These are phyloP conservation scores for Periophthalmus magnuspinnatus DNA, from an alignment of 2,797 vertebrate genomes.

Conservation along the genomic window DNA sequence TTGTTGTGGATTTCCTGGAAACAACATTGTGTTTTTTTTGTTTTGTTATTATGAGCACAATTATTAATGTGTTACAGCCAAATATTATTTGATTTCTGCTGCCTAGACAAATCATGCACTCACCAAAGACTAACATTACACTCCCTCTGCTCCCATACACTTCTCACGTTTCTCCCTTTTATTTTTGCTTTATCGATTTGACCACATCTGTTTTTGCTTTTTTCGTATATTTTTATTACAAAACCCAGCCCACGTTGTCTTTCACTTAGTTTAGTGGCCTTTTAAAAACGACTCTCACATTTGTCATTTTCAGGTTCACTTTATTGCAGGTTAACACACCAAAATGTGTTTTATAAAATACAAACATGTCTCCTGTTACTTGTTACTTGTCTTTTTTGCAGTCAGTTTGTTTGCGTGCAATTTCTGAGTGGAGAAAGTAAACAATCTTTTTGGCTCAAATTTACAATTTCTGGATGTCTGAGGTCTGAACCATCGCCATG, in stretches of 20 bases:
- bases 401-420: conserved; percentile 36
- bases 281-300: conserved; percentile 23
- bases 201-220: conserved; percentile 14
- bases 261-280: conserved; percentile 9
- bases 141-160: not conserved
- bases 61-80: not conserved
- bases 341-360: conserved; percentile 21
- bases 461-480: conserved; percentile 54
- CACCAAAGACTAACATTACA: conserved; percentile 4
- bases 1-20: too few relatives aligned
- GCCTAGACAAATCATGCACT: not conserved
- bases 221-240: conserved; percentile 35
- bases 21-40: too few relatives aligned
- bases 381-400: conserved; percentile 42
- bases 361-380: conserved; percentile 33
- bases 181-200: conserved; percentile 30
- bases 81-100: conserved; percentile 1
- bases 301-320: conserved; percentile 22
- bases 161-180: conserved; percentile 9
- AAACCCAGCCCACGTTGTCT: conserved; percentile 43
- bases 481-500: conserved; percentile 51
- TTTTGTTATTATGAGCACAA: not conserved
- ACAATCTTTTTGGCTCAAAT: conserved; percentile 46
- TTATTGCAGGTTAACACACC: conserved; percentile 16
- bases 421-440: conserved; percentile 50